Conservation (phyloP, 2,113 vertebrate species). For the Pelodiscus sinensis region DNA sequence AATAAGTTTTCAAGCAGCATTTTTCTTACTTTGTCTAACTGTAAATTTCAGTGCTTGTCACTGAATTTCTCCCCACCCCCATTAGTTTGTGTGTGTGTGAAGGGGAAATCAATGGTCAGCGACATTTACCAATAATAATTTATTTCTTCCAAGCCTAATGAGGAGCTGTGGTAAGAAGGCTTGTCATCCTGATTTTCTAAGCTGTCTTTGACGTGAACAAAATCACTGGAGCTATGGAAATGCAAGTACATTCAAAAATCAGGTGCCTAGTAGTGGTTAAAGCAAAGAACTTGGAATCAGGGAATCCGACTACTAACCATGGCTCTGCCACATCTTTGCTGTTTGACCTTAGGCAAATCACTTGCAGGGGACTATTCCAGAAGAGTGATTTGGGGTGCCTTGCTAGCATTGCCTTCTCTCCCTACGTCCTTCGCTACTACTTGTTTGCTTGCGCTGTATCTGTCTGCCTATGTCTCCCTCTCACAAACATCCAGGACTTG, state of each 20-base stretch:
- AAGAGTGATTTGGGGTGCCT: neutral
- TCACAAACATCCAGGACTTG: neutral
- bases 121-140: neutral
- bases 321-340: neutral
- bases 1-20: neutral
- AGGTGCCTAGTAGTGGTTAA: fast-evolving
- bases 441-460: neutral
- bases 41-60: neutral
- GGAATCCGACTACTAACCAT: neutral
- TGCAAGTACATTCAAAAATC: too few relatives aligned
- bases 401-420: neutral
- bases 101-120: neutral
- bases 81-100: neutral
- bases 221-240: neutral
- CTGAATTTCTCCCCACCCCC: neutral
- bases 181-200: neutral
- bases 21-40: neutral
- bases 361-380: neutral
- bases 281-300: neutral
- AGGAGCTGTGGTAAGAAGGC: slow-evolving; percentile 30
- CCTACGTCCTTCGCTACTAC: neutral
- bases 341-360: neutral
- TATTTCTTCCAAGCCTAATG: neutral
- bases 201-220: neutral
- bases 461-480: neutral